Base-by-base conservation (phyloP, 2,797 vertebrate species). In the Sebastes hubbsi region DNA sequence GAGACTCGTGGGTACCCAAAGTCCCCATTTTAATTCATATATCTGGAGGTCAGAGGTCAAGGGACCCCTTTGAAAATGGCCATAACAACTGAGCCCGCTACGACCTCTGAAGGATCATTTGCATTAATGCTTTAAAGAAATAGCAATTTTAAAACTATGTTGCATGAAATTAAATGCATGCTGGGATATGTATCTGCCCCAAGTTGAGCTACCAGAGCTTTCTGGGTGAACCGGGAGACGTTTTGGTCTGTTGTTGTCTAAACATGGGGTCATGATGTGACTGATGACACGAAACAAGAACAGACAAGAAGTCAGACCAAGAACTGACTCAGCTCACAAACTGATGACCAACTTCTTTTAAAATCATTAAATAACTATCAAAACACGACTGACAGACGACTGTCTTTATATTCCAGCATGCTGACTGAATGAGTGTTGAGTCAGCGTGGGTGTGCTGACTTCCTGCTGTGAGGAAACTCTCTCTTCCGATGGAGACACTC, bases 381-480 rank as follows among this genome's bases (percentile, higher is more conserved):
- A 16, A 58, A 18, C 14, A 58, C 55, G 4, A 14, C 13, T 14
- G 55, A 58, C 24, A 56, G 54, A 56, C 11, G 3, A 62, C 25
- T 20, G 11, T 55, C 22, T 74, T 66, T 7, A 24, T 30, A 49
- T 56, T 30, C 7, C 7, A 60, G 16, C 8, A 0, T 16, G 25
- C 20, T 10, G 32, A 14, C 32, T 52, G 27, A 58, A 22, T 56
- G 34, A 68, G 36, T 30, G 52, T 71, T 71, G 76, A 54, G 78
- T 85, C 68, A 75, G 80, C 12, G 87, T 83, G 82, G 75, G 84
- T 52, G 87, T 80, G 22, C 52, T 89, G 84, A 85, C 81, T 93
- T 93, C 88, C 89, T 90, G 87, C 83, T 89, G 70, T 93, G 91
- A 88, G 85, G 90, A 91, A 92, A 92, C 88, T 74, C 72, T 74